A percentile compares a stretch with the other conserved stretches of the same genome.
These are phyloP conservation scores for Andrena chrysosceles DNA, from an alignment of 2,888 invertebrate genomes.

Conservation along the genomic window DNA sequence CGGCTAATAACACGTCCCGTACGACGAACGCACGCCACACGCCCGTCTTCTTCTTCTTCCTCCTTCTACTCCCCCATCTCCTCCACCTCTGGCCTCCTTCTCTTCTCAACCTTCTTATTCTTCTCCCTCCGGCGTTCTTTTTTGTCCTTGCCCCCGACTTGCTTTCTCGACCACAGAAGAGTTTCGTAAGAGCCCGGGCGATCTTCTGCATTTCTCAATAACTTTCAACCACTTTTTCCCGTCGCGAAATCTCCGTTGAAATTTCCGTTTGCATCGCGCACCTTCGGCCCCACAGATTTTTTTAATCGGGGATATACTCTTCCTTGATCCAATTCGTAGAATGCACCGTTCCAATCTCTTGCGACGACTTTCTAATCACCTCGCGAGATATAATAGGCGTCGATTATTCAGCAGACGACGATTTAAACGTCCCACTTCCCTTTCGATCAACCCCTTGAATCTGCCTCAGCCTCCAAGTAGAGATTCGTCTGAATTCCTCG, in stretches of 20 bases:
- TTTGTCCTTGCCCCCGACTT: constrained; percentile 27
- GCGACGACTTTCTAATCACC: no score
- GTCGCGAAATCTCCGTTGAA: background rate
- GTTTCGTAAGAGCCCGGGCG: constrained; percentile 22
- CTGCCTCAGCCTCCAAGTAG: no score
- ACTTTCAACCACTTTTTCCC: background rate
- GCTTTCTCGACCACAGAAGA: constrained; percentile 34
- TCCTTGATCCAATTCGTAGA: background rate
- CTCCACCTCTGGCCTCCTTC: constrained; percentile 35
- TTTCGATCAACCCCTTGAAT: no score
- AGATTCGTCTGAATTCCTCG: background rate
- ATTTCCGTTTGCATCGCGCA: background rate
- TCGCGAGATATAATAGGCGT: no score
- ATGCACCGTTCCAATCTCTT: background rate
- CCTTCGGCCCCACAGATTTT: no score
- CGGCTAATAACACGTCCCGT: constrained; percentile 83
- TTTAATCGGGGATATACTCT: no score
- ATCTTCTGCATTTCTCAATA: constrained; percentile 30
- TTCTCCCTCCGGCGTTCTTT: constrained; percentile 32
- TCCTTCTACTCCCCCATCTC: constrained; percentile 50
- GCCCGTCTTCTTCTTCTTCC: constrained; percentile 74
- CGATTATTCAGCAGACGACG: no score
- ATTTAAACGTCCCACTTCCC: no score
- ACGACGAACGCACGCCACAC: constrained; percentile 81
- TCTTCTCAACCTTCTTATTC: constrained; percentile 15